Evolutionary conservation across 2,888 invertebrate genomes (phyloP).

Genomic region (Tetheella fluctuosa): DNA sequence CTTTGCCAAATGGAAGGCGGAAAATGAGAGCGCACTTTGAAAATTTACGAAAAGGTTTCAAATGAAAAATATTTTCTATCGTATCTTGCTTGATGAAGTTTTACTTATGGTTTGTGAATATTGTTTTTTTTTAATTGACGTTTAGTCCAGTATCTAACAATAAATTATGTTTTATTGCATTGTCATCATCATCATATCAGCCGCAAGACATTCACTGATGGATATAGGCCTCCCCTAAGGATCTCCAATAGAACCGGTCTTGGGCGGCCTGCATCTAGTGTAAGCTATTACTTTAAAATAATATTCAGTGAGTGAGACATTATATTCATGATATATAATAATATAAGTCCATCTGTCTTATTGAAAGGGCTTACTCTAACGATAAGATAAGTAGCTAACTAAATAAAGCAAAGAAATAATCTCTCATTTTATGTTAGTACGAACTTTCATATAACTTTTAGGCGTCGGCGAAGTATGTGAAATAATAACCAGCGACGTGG

Average conservation of each 20-base stretch:
- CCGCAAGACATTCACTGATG: no score
- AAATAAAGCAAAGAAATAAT: conserved; percentile 16
- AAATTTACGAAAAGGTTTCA: not conserved
- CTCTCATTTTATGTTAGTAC: conserved; percentile 4
- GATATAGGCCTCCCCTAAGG: no score
- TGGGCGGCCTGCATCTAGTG: no score
- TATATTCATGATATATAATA: conserved; percentile 15
- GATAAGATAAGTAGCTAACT: conserved; percentile 34
- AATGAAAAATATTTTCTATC: not conserved
- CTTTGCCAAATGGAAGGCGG: not conserved
- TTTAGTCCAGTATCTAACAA: no score
- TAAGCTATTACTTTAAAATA: no score
- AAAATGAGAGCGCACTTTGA: not conserved
- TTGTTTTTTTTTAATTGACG: no score
- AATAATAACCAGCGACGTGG: no score
- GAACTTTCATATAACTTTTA: not conserved
- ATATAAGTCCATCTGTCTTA: conserved; percentile 17
- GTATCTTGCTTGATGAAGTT: not conserved
- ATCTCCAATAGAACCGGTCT: no score
- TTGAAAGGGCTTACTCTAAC: conserved; percentile 31
- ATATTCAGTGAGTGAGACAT: no score
- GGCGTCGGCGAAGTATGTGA: not conserved
- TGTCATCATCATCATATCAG: no score
- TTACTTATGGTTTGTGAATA: not conserved
- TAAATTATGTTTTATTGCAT: no score